Evolutionary conservation across 2,113 vertebrate genomes (phyloP).

Genomic region (Mesembrinibis cayennensis): DNA sequence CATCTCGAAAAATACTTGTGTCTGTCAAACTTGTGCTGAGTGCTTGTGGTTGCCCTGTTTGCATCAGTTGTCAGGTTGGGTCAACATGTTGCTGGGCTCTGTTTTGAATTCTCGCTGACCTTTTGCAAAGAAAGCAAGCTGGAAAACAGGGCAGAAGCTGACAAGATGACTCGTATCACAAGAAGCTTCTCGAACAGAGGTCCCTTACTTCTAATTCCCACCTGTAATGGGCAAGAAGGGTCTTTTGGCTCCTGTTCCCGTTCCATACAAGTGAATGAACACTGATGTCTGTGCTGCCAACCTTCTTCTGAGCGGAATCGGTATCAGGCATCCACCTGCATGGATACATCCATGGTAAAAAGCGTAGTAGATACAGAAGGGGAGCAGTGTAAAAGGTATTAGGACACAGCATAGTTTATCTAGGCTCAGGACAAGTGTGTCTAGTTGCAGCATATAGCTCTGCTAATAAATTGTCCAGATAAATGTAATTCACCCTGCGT

Average conservation of each 20-base stretch:
- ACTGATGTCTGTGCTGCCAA: neutral
- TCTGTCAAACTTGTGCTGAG: neutral
- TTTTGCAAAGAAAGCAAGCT: neutral
- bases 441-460: neutral
- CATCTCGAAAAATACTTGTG: neutral
- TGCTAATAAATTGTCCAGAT: neutral
- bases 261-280: neutral
- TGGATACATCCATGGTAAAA: neutral
- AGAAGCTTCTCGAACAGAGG: neutral
- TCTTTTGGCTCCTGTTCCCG: neutral
- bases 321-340: neutral
- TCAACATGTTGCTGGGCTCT: neutral
- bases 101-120: neutral
- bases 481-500: neutral
- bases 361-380: neutral
- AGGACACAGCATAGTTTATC: neutral
- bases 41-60: neutral
- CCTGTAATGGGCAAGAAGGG: neutral
- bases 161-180: neutral
- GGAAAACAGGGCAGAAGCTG: neutral
- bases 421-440: neutral
- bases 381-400: neutral
- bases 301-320: neutral
- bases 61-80: neutral
- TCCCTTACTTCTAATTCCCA: neutral